Base-by-base conservation (phyloP, 2,113 vertebrate species). In the Butastur rufipennis region DNA sequence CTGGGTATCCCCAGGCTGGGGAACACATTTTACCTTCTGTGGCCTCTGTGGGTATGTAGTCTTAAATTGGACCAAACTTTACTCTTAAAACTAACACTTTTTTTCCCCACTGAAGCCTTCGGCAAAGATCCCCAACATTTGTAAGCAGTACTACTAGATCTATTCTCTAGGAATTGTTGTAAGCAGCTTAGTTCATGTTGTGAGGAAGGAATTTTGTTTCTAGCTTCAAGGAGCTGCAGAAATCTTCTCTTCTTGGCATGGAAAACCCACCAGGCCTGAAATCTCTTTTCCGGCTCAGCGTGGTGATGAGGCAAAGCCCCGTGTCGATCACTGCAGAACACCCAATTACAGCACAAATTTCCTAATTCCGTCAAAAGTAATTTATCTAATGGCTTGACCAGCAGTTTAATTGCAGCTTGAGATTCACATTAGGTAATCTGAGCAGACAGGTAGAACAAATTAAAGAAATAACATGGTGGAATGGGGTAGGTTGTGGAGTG, bases 401-500 rank as follows among this genome's bases (percentile, higher is more conserved):
- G 87, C 62, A 59, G 12, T 38, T 22, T 79, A 55, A 72, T 45
- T 91, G n/a, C 42, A 55, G 32, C 0, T 56, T 73, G 84, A 93
- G 74, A 20, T 26, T 93, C 62, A 36, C 40, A 36, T 85, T 68
- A 88, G 73, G 50, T 93, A 88, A 97, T 93, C 81, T 47, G 78
- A 93, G 84, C 86, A 95, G 94, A 92, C 94, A 95, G 81, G 93
- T 93, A 93, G 89, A 95, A 93, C 73, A 88, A 93, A 92, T 96
- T 65, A 82, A 87, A 93, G 89, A 29, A 73, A 26, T 85, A 70
- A 62, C 68, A 31, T 58, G 74, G 74, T 58, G 78, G 48, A n/a
- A 11, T 13, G 2, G 78, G 9, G 38, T 77, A 13, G 81, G 78
- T 40, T 87, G 56, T 0, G 0, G 65, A 61, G n/a, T 1, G 1